Evolutionary conservation across 2,888 invertebrate genomes (phyloP), one percentile per base, ranked within the genome.

Genomic region (Sipha maydis): DNA sequence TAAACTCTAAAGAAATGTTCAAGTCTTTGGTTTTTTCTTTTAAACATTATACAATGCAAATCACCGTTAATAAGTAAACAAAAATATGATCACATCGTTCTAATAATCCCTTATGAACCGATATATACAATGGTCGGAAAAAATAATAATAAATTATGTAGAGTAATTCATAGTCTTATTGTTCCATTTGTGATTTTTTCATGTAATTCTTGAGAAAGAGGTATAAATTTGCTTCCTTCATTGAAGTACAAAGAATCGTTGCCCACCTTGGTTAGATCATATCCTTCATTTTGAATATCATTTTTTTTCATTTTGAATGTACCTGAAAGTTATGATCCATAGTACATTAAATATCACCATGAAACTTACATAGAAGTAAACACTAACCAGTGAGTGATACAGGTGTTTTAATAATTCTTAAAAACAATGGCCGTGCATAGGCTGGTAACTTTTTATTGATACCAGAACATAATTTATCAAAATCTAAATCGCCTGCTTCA

Each of bases 301-400:
- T 95, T 95, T 93, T 99, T 99, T 93, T 97, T 97, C 92, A 99
- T 93, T 93, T 99, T 99, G 92, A 97, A 99, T 38, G 99, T 99
- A 96, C 97, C 97, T 97, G 93, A 17, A 76, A 28, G 69, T 48
- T 19, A 19, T 69, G 41, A 8, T 41, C 75, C 17, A n/a, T 1
- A 31, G 4, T 85, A 41, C 8, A 19, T 54, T 78, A 54, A 86
- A 34, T 34, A 56, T 54, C 11, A 54, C 2, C 17, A 31, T 3
- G 38, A 69, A 41, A 56, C 19, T 48, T n/a, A 69, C 48, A 38
- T 21, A 48, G 14, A 94, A 91, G 93, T 31, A 21, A 31, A 83
- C 25, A 90, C 89, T 90, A 91, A 92, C 95, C 95, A 5, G 96
- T 96, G 91, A 96, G 93, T 1, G 88, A 75, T 3, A 89, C 28